These are phyloP conservation scores for Terrapene triunguis DNA, from an alignment of 2,113 vertebrate genomes.

Conservation along the genomic window DNA sequence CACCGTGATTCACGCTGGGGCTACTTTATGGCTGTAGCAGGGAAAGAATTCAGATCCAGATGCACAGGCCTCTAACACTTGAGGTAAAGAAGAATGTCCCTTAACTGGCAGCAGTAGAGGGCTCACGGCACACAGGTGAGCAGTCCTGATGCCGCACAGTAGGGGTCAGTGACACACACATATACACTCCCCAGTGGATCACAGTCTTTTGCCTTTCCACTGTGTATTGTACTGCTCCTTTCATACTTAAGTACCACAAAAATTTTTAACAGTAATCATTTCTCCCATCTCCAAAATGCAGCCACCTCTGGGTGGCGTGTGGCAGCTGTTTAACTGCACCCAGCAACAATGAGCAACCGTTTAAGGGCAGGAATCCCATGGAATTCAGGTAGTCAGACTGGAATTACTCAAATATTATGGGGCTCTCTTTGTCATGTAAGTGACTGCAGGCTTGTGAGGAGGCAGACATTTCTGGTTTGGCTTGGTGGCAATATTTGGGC, in stretches of 20 bases:
- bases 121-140: not conserved
- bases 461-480: conserved; percentile 75
- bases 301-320: not conserved
- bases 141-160: not conserved
- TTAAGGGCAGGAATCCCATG: conserved; percentile 18
- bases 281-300: not conserved
- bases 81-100: not conserved
- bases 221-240: not conserved
- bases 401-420: conserved; percentile 76
- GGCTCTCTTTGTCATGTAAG: conserved; percentile 71
- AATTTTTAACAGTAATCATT: not conserved
- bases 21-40: not conserved
- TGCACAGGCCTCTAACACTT: not conserved
- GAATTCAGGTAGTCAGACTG: conserved; percentile 61
- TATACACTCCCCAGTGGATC: not conserved
- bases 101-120: not conserved
- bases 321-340: not conserved
- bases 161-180: not conserved
- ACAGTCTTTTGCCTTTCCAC: not conserved
- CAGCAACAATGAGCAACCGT: not conserved
- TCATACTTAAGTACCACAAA: not conserved
- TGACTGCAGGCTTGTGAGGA: conserved; percentile 70
- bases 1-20: not conserved
- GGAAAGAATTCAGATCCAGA: not conserved
- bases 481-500: conserved; percentile 66